Conservation (phyloP, 64 coral and sea anemone species). For the Montipora cactus region DNA sequence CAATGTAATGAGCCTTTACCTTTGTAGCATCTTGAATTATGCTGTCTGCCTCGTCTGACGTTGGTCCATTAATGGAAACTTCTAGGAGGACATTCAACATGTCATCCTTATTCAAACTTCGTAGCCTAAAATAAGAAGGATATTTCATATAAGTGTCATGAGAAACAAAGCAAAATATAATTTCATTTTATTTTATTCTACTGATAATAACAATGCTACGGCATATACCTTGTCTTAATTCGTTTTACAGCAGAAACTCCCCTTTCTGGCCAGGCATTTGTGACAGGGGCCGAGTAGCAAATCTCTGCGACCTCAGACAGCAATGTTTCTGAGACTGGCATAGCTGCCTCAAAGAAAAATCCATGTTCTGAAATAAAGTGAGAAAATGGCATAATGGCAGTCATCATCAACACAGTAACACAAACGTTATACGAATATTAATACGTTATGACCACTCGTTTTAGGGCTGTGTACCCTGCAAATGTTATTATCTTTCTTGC, state of each 20-base stretch:
- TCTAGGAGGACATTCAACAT: constrained; percentile 38
- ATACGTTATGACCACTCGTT: too few species aligned
- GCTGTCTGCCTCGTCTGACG: background rate
- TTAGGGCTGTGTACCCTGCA: background rate
- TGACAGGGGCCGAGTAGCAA: constrained; percentile 20
- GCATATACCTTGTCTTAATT: constrained; percentile 22
- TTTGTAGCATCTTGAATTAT: constrained; percentile 31
- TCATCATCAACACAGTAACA: background rate
- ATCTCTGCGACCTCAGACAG: constrained; percentile 19
- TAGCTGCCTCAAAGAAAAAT: constrained; percentile 25
- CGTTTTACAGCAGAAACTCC: constrained; percentile 15
- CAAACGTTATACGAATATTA: background rate
- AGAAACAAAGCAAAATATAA: background rate
- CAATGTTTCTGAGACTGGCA: constrained; percentile 37
- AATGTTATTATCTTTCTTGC: background rate
- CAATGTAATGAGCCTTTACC: background rate
- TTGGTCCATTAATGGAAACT: constrained; percentile 35
- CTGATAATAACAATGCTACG: background rate
- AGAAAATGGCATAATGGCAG: background rate
- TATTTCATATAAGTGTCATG: background rate
- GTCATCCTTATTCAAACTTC: constrained; percentile 23
- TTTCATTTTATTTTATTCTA: background rate
- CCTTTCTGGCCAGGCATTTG: constrained; percentile 40
- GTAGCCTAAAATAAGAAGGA: constrained; percentile 30
- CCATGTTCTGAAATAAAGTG: constrained; percentile 18